Evolutionary conservation across 2,113 vertebrate species (phyloP), one percentile per base, ranked within the genome.

Genomic region (Chelonoidis abingdonii): DNA sequence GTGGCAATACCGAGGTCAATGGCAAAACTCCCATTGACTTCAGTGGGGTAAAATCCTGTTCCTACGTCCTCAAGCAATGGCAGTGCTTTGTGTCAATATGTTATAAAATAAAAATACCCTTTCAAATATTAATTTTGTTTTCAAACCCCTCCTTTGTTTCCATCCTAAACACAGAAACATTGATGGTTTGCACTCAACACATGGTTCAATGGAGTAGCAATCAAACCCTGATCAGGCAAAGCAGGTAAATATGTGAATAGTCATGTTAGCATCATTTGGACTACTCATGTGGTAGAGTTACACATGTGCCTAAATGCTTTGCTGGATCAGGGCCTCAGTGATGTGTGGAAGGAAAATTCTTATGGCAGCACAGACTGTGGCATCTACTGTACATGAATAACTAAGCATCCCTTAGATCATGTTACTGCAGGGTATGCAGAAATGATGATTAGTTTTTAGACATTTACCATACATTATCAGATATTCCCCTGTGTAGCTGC

Each of bases 221-320:
- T 93, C 79, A 72, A 94, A 29, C 38, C 16, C 9, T 88, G 78
- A 89, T 85, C 49, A 14, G 52, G n/a, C 11, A 92, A 87, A 92
- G 57, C 92, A 69, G 21, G 80, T 85, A 80, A 92, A 78, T 91
- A 78, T 89, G 81, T 79, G 92, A 95, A 81, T 50, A 47, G 27
- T 27, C 22, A 59, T 75, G 29, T 92, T 62, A 56, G 38, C 38
- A 80, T 24, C 85, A 72, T 57, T 9, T 83, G 90, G 80, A 52
- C 83, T 86, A 41, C 57, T 86, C 14, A 79, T 56, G 3, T 31
- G 41, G 72, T 44, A 92, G 29, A 56, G n/a, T 41, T 52, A 52
- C 49, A 83, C 92, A 78, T 59, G 27, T 86, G 19, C 81, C 88
- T 78, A 53, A n/a, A 50, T 95, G 0, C 56, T 76, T 5, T 38